phyloP scores from a whole-genome alignment of 2,888 invertebrate genomes.

The Agonopterix arenella region DNA sequence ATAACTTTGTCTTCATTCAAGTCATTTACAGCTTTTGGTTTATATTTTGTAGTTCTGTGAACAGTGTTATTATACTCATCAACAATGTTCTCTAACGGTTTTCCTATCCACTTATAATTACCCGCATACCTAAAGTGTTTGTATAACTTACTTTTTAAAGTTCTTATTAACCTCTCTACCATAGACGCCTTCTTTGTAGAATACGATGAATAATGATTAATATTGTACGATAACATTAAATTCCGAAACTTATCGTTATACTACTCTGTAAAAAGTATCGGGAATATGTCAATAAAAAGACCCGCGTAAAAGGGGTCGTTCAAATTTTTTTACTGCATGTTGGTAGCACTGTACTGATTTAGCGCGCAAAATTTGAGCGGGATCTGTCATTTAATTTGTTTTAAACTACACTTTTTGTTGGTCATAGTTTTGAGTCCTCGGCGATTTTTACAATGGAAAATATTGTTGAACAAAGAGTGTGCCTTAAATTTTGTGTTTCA shows the following conservation, averaged over 20 bases:
- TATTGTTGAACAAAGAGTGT: too few species aligned
- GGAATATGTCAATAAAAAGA: too few species aligned
- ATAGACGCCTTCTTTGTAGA: neutral
- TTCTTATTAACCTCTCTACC: conserved; percentile 1
- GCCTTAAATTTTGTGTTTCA: too few species aligned
- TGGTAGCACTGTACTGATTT: too few species aligned
- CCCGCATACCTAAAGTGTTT: conserved; percentile 1
- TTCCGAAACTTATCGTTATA: conserved; percentile 1
- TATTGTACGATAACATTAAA: neutral
- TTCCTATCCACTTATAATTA: neutral
- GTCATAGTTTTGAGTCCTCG: too few species aligned
- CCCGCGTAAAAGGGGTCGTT: too few species aligned
- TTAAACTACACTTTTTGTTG: too few species aligned
- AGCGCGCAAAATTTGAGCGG: too few species aligned
- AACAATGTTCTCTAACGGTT: neutral
- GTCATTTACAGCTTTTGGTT: neutral
- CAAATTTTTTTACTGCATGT: too few species aligned
- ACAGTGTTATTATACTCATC: neutral
- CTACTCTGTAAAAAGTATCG: too few species aligned
- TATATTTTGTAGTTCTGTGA: conserved; percentile 1
- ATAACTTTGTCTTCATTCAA: neutral
- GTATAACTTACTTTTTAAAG: conserved; percentile 9
- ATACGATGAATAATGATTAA: conserved; percentile 1
- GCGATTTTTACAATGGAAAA: too few species aligned
- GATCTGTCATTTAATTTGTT: too few species aligned